A percentile compares a stretch with the other conserved stretches of the same genome.
These are phyloP conservation scores for Bugulina stolonifera DNA, from an alignment of 2,888 invertebrate genomes.

Conservation along the genomic window DNA sequence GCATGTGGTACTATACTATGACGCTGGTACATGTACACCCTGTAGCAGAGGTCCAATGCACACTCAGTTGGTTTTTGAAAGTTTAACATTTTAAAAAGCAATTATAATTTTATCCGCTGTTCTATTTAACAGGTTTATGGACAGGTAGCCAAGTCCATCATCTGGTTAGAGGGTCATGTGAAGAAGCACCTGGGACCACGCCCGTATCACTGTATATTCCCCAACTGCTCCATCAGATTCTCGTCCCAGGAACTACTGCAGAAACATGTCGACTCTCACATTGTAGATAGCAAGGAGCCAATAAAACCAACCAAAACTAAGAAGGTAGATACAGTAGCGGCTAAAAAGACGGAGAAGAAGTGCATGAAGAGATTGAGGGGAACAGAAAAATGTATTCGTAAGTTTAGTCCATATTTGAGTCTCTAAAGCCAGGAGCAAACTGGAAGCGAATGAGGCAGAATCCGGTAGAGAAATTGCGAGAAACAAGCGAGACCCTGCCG, in stretches of 20 bases:
- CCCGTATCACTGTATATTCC: conserved; percentile 21
- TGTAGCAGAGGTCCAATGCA: too few relatives aligned
- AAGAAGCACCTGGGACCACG: conserved; percentile 22
- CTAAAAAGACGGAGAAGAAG: conserved; percentile 11
- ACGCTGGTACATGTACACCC: too few relatives aligned
- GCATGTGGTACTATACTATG: too few relatives aligned
- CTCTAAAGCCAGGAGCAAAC: too few relatives aligned
- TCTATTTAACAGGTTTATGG: conserved; percentile 14
- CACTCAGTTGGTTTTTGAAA: too few relatives aligned
- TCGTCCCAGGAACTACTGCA: conserved; percentile 7
- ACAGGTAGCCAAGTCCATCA: conserved; percentile 10
- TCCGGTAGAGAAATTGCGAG: too few relatives aligned
- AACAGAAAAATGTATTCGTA: conserved; percentile 21
- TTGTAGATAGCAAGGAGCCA: too few relatives aligned
- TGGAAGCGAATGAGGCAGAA: too few relatives aligned
- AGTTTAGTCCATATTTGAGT: too few relatives aligned
- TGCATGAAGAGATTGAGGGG: background rate
- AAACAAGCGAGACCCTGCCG: too few relatives aligned
- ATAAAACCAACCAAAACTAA: background rate
- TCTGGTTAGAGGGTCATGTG: conserved; percentile 21
- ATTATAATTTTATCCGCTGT: too few relatives aligned
- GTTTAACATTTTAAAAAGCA: too few relatives aligned
- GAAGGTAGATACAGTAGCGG: background rate
- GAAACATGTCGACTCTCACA: conserved; percentile 8
- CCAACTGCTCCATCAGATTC: background rate